phyloP scores from a whole-genome alignment of 2,797 vertebrate genomes.

The Danio choprae region DNA sequence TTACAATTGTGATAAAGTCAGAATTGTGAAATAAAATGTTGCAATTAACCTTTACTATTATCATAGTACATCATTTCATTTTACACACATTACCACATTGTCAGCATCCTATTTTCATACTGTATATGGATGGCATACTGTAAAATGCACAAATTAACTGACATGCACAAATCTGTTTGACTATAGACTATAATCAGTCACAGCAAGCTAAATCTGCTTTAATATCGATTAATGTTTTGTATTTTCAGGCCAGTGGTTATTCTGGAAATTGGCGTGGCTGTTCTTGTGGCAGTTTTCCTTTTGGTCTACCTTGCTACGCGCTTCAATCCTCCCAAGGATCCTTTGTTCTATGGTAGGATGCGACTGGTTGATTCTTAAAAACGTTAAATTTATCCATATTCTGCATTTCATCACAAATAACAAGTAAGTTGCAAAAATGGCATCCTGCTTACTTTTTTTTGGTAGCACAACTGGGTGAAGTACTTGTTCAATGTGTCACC shows the following conservation, averaged over 20 bases:
- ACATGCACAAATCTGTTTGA: neutral
- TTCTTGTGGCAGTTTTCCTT: constrained; percentile 74
- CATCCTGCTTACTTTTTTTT: neutral
- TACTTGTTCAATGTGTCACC: constrained; percentile 64
- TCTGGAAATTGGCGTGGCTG: constrained; percentile 67
- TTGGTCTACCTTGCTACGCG: constrained; percentile 76
- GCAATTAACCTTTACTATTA: no score
- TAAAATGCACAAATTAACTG: neutral
- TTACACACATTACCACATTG: neutral
- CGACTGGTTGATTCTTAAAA: constrained; percentile 17
- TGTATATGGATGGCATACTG: no score
- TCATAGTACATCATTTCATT: no score
- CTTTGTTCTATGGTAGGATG: constrained; percentile 83
- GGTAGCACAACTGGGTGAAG: constrained; percentile 61
- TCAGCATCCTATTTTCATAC: neutral
- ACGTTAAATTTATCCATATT: constrained; percentile 7
- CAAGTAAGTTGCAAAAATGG: neutral
- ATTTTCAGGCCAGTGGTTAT: constrained; percentile 71
- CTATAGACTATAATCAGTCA: neutral
- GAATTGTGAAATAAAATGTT: no score
- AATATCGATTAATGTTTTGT: neutral
- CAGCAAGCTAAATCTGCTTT: neutral
- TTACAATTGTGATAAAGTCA: no score
- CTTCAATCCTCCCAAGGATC: constrained; percentile 78
- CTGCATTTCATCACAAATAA: constrained; percentile 3